Percentiles rank a stretch among this genome's conserved stretches.
phyloP scores from a whole-genome alignment of 2,888 invertebrate species.

The Cetonia aurata region DNA sequence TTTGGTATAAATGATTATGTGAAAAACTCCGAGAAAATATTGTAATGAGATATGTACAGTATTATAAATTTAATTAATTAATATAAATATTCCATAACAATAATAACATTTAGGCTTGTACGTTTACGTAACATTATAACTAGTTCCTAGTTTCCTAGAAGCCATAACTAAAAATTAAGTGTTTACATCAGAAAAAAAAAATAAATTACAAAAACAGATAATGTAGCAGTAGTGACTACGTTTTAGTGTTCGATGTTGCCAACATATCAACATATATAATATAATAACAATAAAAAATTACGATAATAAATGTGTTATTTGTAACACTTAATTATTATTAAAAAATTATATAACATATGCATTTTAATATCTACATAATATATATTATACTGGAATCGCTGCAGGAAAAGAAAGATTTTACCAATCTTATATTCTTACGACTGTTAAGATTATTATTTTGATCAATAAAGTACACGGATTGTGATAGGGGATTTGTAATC shows the following conservation, averaged over 20 bases:
- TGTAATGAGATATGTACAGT: conserved; percentile 60
- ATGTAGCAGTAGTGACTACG: conserved; percentile 47
- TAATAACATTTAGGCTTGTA: conserved; percentile 53
- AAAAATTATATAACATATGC: conserved; percentile 4
- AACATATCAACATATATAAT: conserved; percentile 61
- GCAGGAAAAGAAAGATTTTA: conserved; percentile 18
- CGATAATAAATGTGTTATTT: conserved; percentile 44
- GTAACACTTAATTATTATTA: conserved; percentile 34
- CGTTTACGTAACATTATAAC: conserved; percentile 56
- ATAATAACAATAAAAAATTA: neutral
- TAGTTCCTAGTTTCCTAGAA: conserved; percentile 63
- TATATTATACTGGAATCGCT: conserved; percentile 29
- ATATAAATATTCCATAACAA: conserved; percentile 57
- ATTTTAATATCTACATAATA: neutral
- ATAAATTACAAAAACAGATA: conserved; percentile 26
- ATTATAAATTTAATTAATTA: conserved; percentile 60
- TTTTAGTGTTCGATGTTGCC: conserved; percentile 63
- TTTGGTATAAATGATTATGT: conserved; percentile 44
- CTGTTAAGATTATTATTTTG: neutral
- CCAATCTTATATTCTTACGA: conserved; percentile 6
- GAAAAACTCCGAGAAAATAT: conserved; percentile 46
- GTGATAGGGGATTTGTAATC: conserved; percentile 42
- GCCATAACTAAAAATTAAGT: conserved; percentile 60
- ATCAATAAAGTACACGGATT: conserved; percentile 36
- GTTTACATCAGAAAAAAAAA: conserved; percentile 52